Evolutionary conservation across 1,140 invertebrate species (phyloP).

Genomic region (Macrocentrus cingulum): DNA sequence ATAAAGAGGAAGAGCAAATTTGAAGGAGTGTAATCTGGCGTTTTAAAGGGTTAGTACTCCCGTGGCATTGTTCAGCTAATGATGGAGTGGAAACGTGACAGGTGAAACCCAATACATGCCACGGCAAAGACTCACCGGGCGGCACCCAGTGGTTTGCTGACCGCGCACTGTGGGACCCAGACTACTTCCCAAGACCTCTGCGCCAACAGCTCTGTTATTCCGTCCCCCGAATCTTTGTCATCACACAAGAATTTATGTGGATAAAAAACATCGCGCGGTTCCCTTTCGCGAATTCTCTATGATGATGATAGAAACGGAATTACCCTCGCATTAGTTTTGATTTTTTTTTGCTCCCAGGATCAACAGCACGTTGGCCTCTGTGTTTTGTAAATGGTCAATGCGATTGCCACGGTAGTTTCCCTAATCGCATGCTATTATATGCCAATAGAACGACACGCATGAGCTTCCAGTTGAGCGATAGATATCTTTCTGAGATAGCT

Average conservation of each 20-base stretch:
- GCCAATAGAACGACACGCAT: slow-evolving; percentile 35
- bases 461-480: slow-evolving; percentile 29
- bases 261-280: too few species aligned
- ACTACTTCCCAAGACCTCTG: slow-evolving; percentile 45
- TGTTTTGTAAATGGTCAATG: too few species aligned
- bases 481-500: slow-evolving; percentile 10
- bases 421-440: slow-evolving; percentile 34
- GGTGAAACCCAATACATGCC: slow-evolving; percentile 30
- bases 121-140: slow-evolving; percentile 32
- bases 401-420: neutral
- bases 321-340: too few species aligned
- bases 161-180: slow-evolving; percentile 37
- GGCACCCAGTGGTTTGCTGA: slow-evolving; percentile 30
- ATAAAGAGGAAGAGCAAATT: too few species aligned
- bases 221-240: neutral
- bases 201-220: slow-evolving; percentile 28
- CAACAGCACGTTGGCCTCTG: too few species aligned
- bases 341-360: too few species aligned
- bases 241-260: neutral
- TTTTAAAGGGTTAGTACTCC: slow-evolving; percentile 17
- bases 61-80: slow-evolving; percentile 27
- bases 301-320: too few species aligned
- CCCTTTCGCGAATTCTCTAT: too few species aligned
- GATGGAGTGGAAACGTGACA: slow-evolving; percentile 32
- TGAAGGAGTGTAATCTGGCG: too few species aligned